Evolutionary conservation across 2,888 invertebrate genomes (phyloP).

Genomic region (Phaedon cochleariae): DNA sequence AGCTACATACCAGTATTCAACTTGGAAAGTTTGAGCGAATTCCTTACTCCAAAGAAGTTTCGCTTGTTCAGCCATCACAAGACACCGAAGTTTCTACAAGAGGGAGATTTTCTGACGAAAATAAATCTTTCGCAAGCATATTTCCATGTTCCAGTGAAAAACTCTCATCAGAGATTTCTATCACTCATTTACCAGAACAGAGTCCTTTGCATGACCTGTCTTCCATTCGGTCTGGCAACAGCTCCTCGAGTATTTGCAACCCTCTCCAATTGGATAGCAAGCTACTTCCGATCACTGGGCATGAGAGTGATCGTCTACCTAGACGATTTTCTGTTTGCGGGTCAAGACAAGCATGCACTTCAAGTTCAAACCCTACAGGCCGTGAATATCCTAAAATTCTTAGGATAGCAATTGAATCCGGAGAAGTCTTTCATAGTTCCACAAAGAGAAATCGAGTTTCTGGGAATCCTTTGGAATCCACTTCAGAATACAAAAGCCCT

Average conservation of each 20-base stretch:
- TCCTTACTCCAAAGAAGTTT: constrained; percentile 30
- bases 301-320: constrained; percentile 36
- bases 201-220: constrained; percentile 35
- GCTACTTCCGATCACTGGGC: constrained; percentile 16
- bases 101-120: constrained; percentile 23
- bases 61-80: constrained; percentile 33
- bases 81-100: constrained; percentile 26
- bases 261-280: constrained; percentile 32
- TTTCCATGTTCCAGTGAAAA: constrained; percentile 30
- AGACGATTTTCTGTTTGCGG: constrained; percentile 35
- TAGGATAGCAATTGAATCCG: constrained; percentile 35
- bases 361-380: constrained; percentile 8
- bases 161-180: constrained; percentile 29
- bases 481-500: constrained; percentile 7
- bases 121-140: constrained; percentile 30
- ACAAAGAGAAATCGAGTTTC: constrained; percentile 19
- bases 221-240: too few relatives aligned
- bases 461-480: constrained; percentile 34
- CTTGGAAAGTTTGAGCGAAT: constrained; percentile 29
- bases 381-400: constrained; percentile 10
- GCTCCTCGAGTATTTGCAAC: constrained; percentile 30
- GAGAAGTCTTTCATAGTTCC: constrained; percentile 29
- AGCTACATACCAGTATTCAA: constrained; percentile 32
- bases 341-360: constrained; percentile 18
- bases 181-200: constrained; percentile 21